Evolutionary conservation across 2,113 vertebrate species (phyloP).

Genomic region (Strigops habroptila): DNA sequence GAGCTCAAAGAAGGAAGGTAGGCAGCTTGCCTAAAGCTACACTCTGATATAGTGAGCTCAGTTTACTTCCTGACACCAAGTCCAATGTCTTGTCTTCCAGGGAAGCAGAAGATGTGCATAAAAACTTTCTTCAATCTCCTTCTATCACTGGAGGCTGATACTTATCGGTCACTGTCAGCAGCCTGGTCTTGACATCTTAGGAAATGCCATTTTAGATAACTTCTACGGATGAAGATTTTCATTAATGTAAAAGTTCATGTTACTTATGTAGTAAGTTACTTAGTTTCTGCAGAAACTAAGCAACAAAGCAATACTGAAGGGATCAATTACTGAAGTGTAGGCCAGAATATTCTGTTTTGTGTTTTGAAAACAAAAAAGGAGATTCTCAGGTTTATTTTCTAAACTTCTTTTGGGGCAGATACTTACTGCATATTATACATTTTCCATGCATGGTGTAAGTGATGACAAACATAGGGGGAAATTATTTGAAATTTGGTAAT

Average conservation of each 20-base stretch:
- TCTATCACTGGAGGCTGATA: not conserved
- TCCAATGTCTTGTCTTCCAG: not conserved
- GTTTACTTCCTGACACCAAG: not conserved
- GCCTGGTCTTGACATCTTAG: not conserved
- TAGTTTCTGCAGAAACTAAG: not conserved
- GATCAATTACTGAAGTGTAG: not conserved
- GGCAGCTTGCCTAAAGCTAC: not conserved
- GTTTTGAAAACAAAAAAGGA: not conserved
- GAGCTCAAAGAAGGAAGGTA: not conserved
- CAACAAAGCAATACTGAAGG: not conserved
- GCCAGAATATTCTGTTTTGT: not conserved
- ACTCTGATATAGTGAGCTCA: not conserved
- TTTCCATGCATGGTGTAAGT: not conserved
- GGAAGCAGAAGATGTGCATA: not conserved
- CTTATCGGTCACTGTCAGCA: not conserved
- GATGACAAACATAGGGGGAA: not conserved
- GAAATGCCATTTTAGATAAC: not conserved
- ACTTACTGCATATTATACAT: not conserved
- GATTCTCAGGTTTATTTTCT: not conserved
- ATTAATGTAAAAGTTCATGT: not conserved
- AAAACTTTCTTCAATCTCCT: not conserved
- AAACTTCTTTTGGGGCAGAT: not conserved
- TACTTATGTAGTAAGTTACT: not conserved
- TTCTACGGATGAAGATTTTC: not conserved
- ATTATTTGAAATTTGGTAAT: not conserved